phyloP scores from a whole-genome alignment of 92 coral and sea anemone species.

The Paramuricea clavata region DNA sequence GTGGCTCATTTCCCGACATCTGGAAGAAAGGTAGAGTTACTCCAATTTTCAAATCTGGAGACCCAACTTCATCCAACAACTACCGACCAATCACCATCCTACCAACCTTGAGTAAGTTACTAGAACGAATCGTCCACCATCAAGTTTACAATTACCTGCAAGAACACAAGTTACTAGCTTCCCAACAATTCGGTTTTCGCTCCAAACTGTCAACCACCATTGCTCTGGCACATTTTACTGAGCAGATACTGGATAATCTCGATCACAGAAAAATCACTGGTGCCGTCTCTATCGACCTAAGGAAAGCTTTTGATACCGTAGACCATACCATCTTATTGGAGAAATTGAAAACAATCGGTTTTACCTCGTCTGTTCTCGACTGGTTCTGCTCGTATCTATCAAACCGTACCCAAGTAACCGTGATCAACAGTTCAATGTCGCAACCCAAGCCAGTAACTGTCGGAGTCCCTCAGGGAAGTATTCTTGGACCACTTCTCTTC shows the following conservation, averaged over 20 bases:
- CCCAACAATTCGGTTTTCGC: constrained; percentile 40
- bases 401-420: neutral
- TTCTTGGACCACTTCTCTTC: constrained; percentile 23
- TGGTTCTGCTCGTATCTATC: neutral
- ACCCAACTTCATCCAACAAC: constrained; percentile 13
- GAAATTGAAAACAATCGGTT: neutral
- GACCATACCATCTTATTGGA: neutral
- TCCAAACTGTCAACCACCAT: constrained; percentile 20
- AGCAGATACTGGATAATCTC: constrained; percentile 34
- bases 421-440: neutral
- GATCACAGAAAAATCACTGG: neutral
- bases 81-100: constrained; percentile 45
- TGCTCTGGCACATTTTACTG: constrained; percentile 26
- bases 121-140: constrained; percentile 34
- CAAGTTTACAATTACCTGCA: constrained; percentile 39
- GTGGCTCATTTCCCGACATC: constrained; percentile 19
- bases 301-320: neutral
- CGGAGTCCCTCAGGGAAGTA: constrained; percentile 28
- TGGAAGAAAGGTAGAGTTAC: constrained; percentile 28
- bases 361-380: neutral
- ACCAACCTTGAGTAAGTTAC: constrained; percentile 27
- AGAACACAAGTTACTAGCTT: constrained; percentile 15
- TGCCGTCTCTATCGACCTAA: neutral
- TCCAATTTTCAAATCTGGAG: constrained; percentile 44
- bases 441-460: constrained; percentile 15